Percentiles rank a stretch among this genome's conserved stretches.
Conservation (phyloP, 1,140 invertebrate species). For the Meloidogyne chitwoodi region DNA sequence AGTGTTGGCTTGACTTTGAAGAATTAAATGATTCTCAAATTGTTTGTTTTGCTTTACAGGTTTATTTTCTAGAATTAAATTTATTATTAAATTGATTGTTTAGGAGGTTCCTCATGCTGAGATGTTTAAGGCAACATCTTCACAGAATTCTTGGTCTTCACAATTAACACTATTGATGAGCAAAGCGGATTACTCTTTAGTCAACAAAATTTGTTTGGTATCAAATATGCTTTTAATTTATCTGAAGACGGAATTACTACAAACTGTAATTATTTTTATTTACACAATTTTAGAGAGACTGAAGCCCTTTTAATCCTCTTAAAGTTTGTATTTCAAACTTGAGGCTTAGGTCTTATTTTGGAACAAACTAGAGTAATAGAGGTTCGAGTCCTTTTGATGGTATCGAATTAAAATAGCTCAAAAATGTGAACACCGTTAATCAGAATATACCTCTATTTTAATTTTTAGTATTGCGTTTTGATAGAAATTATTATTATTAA, state of each 20-base stretch:
- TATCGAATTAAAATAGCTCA: too few relatives aligned
- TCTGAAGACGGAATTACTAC: background rate
- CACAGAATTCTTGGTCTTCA: background rate
- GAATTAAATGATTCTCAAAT: background rate
- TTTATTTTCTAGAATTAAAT: background rate
- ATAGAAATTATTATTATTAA: too few relatives aligned
- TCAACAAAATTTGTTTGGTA: constrained; percentile 5
- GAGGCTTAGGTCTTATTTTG: too few relatives aligned
- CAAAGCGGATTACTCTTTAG: background rate
- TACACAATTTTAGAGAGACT: background rate
- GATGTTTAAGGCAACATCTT: background rate
- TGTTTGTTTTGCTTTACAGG: background rate
- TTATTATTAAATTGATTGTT: background rate
- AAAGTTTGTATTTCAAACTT: too few relatives aligned
- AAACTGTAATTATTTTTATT: background rate
- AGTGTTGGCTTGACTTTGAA: background rate
- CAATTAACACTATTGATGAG: constrained; percentile 1
- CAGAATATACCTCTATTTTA: too few relatives aligned
- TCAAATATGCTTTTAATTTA: constrained; percentile 19
- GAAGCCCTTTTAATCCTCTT: too few relatives aligned
- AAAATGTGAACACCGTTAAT: too few relatives aligned
- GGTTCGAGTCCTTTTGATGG: too few relatives aligned
- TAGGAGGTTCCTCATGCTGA: constrained; percentile 20
- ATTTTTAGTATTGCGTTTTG: too few relatives aligned
- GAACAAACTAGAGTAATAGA: too few relatives aligned